Evolutionary conservation across 92 coral and sea anemone species (phyloP).

Genomic region (Siderastrea siderea): DNA sequence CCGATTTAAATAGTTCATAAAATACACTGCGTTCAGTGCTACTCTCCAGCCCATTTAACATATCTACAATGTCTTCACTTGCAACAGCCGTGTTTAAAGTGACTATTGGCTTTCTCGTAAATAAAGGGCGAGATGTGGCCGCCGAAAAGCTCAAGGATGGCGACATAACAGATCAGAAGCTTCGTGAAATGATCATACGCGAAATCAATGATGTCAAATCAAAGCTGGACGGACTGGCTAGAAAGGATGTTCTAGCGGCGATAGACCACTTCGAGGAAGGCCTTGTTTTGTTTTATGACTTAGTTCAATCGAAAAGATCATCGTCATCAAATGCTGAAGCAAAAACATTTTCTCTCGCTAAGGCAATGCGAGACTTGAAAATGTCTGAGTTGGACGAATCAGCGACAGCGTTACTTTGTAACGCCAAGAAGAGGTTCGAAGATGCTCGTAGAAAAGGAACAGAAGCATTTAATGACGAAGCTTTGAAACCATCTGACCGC

Average conservation of each 20-base stretch:
- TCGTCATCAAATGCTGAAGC: background rate
- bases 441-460: conserved; percentile 65
- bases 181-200: conserved; percentile 46
- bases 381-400: conserved; percentile 16
- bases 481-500: conserved; percentile 55
- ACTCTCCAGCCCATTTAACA: too few species aligned
- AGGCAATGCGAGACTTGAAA: conserved; percentile 10
- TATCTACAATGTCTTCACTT: conserved; percentile 38
- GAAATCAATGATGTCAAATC: conserved; percentile 54
- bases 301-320: background rate
- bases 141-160: conserved; percentile 57
- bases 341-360: background rate
- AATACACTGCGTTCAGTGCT: too few species aligned
- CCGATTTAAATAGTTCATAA: too few species aligned
- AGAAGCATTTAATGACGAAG: conserved; percentile 67
- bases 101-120: conserved; percentile 63
- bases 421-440: conserved; percentile 51
- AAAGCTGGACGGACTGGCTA: conserved; percentile 32
- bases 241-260: conserved; percentile 4
- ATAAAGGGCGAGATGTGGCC: conserved; percentile 56
- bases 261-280: conserved; percentile 29
- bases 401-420: background rate
- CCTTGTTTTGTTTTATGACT: background rate
- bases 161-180: conserved; percentile 44
- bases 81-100: conserved; percentile 26